A percentile compares a stretch with the other conserved stretches of the same genome.
These are phyloP conservation scores for Neodontobutis hainanensis DNA, from an alignment of 2,113 vertebrate species.

Conservation along the genomic window DNA sequence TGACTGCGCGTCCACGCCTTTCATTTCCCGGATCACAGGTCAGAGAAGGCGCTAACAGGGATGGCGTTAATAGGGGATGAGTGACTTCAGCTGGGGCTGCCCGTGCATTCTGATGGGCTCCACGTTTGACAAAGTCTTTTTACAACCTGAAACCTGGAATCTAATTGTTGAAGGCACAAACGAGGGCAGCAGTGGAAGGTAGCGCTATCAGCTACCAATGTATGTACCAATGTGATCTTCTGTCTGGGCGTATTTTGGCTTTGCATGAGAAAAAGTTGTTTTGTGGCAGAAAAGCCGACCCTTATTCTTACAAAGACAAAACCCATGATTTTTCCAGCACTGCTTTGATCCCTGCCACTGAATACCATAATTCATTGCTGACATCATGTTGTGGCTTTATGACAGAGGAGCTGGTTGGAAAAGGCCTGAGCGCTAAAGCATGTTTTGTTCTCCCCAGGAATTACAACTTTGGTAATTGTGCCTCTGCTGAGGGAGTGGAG, in stretches of 20 bases:
- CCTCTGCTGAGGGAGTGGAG: constrained; percentile 65
- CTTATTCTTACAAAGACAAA: constrained; percentile 59
- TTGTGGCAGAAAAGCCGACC: constrained; percentile 49
- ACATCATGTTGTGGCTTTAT: constrained; percentile 50
- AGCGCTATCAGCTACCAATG: constrained; percentile 60
- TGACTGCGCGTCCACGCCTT: constrained; percentile 71
- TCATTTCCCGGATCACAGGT: constrained; percentile 72
- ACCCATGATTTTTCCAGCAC: constrained; percentile 53
- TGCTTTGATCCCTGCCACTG: constrained; percentile 65
- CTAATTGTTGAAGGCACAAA: constrained; percentile 77
- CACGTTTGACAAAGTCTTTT: constrained; percentile 79
- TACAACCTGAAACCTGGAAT: constrained; percentile 65
- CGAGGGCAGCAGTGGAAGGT: constrained; percentile 60
- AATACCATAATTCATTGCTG: constrained; percentile 55
- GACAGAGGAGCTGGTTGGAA: constrained; percentile 57
- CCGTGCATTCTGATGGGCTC: constrained; percentile 69
- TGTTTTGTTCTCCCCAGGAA: constrained; percentile 71
- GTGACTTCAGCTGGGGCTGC: constrained; percentile 73
- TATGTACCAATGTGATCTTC: constrained; percentile 68
- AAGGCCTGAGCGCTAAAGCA: constrained; percentile 26
- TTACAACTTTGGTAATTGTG: constrained; percentile 74
- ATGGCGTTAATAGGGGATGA: constrained; percentile 77
- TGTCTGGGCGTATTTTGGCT: constrained; percentile 62
- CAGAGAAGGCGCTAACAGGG: constrained; percentile 71
- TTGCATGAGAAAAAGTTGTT: constrained; percentile 40